phyloP scores from a whole-genome alignment of 2,797 vertebrate genomes.

The Loris lydekkerianus region DNA sequence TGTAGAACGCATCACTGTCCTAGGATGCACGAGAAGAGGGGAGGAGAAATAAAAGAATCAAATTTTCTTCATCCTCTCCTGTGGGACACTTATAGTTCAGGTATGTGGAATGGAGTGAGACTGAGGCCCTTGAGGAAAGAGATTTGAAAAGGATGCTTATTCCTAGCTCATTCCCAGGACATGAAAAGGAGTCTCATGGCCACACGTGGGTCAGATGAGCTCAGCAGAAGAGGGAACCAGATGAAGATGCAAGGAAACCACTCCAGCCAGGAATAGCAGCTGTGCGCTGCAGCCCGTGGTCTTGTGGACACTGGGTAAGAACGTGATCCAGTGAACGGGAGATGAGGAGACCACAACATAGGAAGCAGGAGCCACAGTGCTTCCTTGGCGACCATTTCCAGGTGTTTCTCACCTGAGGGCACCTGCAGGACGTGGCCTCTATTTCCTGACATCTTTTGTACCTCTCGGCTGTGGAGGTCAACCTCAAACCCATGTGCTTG shows the following conservation, averaged over 20 bases:
- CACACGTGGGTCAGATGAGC: neutral
- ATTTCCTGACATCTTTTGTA: neutral
- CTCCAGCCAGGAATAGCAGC: neutral
- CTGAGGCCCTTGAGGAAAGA: neutral
- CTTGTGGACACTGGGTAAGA: neutral
- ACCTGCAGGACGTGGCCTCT: neutral
- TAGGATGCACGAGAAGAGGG: neutral
- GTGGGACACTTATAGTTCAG: neutral
- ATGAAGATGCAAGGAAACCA: neutral
- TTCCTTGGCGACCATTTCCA: neutral
- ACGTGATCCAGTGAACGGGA: neutral
- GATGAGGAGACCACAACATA: neutral
- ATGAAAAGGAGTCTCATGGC: neutral
- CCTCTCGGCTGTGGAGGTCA: neutral
- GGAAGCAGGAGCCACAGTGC: neutral
- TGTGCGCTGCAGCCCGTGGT: neutral
- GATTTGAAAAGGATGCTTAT: neutral
- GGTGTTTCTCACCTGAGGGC: neutral
- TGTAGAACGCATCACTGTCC: neutral
- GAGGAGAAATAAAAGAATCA: neutral
- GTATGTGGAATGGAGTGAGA: neutral
- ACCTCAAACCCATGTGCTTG: neutral
- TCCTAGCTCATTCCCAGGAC: neutral
- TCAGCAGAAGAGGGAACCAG: neutral
- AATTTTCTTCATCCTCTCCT: neutral